Evolutionary conservation across 2,888 invertebrate genomes (phyloP).

Genomic region (Mayetiola destructor): DNA sequence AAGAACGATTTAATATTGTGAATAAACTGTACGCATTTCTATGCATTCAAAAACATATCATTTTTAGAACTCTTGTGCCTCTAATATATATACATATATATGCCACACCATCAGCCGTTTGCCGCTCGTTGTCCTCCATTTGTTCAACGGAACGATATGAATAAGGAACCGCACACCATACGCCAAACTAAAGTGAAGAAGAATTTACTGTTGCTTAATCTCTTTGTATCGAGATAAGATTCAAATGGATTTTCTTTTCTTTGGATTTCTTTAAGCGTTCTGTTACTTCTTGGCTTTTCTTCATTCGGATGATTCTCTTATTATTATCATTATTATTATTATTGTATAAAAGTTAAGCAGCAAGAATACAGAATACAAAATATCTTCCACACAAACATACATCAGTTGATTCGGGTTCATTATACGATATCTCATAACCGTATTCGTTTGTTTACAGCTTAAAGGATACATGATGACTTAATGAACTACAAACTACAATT

Average conservation of each 20-base stretch:
- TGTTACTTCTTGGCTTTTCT: too few species aligned
- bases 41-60: conserved; percentile 6
- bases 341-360: too few species aligned
- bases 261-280: background rate
- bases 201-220: conserved; percentile 9
- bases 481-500: background rate
- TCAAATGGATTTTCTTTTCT: background rate
- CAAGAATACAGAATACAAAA: background rate
- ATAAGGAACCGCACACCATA: too few species aligned
- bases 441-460: background rate
- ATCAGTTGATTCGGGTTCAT: too few species aligned
- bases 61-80: too few species aligned
- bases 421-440: background rate
- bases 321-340: too few species aligned
- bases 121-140: too few species aligned
- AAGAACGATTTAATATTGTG: background rate
- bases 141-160: too few species aligned
- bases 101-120: too few species aligned
- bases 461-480: conserved; percentile 1
- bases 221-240: conserved; percentile 10
- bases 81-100: too few species aligned
- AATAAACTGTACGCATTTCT: background rate
- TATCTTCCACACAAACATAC: conserved; percentile 1
- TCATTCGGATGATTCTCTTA: too few species aligned
- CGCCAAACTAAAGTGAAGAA: background rate